A percentile compares a stretch with the other conserved stretches of the same genome.
phyloP scores from a whole-genome alignment of 2,113 vertebrate genomes.

The Crotalus helleri region DNA sequence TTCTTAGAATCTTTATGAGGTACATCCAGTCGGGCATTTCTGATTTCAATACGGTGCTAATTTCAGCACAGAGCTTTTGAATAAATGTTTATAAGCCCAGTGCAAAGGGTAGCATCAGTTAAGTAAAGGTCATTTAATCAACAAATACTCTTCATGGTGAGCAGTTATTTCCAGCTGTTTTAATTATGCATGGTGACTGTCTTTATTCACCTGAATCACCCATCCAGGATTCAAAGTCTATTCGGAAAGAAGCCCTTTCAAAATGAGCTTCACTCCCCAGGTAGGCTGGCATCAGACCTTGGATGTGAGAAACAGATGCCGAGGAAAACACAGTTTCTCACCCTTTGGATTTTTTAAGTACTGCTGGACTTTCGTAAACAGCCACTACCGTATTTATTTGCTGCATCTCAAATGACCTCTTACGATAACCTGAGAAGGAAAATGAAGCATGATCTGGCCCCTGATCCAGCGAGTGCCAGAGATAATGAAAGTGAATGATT shows the following conservation, averaged over 20 bases:
- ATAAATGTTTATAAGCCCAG: slow-evolving; percentile 11
- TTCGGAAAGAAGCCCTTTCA: no score
- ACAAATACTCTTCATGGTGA: not conserved
- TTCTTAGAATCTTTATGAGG: slow-evolving; percentile 16
- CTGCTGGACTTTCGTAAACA: not conserved
- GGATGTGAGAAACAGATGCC: not conserved
- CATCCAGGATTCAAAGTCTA: not conserved
- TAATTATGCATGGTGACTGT: not conserved
- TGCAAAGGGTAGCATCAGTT: not conserved
- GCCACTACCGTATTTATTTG: not conserved
- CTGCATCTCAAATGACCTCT: not conserved
- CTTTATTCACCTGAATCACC: not conserved
- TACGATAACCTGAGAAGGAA: not conserved
- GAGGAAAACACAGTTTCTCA: not conserved
- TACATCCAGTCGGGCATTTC: not conserved
- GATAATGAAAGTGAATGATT: not conserved
- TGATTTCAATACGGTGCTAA: slow-evolving; percentile 14
- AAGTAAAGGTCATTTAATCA: not conserved
- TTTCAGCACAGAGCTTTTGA: slow-evolving; percentile 28
- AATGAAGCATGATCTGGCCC: not conserved
- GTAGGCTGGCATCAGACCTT: not conserved
- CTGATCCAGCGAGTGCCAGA: not conserved
- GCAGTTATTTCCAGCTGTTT: not conserved
- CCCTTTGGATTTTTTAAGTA: not conserved
- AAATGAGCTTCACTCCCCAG: no score